Evolutionary conservation across 2,113 vertebrate species (phyloP).

Genomic region (Prietella phreatophila): DNA sequence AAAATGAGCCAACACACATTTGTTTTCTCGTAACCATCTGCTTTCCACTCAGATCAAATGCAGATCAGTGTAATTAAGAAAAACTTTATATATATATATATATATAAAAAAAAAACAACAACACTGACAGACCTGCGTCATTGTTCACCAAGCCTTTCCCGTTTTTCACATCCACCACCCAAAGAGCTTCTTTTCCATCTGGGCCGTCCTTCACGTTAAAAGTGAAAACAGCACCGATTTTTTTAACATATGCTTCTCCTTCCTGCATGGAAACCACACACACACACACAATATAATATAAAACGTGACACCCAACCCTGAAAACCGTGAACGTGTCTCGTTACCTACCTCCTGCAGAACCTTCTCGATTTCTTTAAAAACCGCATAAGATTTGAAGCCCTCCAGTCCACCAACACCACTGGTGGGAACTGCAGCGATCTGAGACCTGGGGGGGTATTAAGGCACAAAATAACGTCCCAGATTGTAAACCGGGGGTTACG

Average conservation of each 20-base stretch:
- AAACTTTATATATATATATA: too few relatives aligned
- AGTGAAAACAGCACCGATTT: conserved; percentile 88
- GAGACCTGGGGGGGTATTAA: conserved; percentile 56
- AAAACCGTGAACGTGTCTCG: neutral
- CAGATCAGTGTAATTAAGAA: neutral
- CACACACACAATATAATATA: too few relatives aligned
- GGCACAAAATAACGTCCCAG: neutral
- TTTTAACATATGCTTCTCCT: conserved; percentile 87
- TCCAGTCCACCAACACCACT: conserved; percentile 69
- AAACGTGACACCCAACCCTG: neutral
- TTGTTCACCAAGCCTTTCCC: conserved; percentile 81
- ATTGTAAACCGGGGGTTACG: neutral
- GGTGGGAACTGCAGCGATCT: conserved; percentile 71
- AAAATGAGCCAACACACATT: neutral
- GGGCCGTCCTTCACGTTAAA: conserved; percentile 92
- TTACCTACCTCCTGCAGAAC: conserved; percentile 81
- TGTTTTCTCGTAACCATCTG: neutral
- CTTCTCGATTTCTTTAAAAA: conserved; percentile 94
- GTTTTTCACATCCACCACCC: conserved; percentile 92
- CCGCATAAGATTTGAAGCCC: conserved; percentile 80
- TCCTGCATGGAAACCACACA: conserved; percentile 70
- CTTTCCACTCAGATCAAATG: neutral
- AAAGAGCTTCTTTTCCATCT: conserved; percentile 82
- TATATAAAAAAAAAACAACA: neutral
- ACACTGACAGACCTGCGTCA: conserved; percentile 76